phyloP scores from a whole-genome alignment of 2,797 vertebrate species.

The Otus scops region DNA sequence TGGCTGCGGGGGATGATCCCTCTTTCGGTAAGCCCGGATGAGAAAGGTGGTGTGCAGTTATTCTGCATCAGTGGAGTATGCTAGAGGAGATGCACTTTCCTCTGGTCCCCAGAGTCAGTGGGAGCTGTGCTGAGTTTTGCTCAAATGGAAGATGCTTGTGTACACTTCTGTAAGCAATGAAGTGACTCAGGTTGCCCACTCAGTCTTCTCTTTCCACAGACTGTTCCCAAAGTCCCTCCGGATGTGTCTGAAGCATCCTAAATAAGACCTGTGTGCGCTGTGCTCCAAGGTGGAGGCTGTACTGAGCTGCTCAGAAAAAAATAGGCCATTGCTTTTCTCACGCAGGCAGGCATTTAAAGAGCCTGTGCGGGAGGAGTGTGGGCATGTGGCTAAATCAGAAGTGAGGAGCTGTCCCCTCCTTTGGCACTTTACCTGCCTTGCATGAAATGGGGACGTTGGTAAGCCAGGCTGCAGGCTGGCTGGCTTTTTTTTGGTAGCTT shows the following conservation, averaged over 20 bases:
- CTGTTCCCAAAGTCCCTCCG: slow-evolving; percentile 29
- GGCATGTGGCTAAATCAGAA: slow-evolving; percentile 43
- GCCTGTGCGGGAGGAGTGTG: slow-evolving; percentile 47
- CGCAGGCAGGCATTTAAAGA: slow-evolving; percentile 35
- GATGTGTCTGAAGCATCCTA: slow-evolving; percentile 53
- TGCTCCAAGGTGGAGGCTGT: slow-evolving; percentile 2
- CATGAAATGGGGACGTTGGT: not conserved
- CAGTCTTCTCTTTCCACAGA: slow-evolving; percentile 41
- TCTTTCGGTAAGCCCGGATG: not conserved
- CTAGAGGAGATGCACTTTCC: not conserved
- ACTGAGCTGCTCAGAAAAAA: slow-evolving; percentile 14
- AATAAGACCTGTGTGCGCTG: not conserved
- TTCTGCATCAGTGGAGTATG: not conserved
- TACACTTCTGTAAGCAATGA: slow-evolving; percentile 49
- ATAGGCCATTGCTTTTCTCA: slow-evolving; percentile 51
- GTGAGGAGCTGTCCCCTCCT: not conserved
- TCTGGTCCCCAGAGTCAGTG: not conserved
- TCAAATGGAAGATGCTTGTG: slow-evolving; percentile 43
- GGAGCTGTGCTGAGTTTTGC: not conserved
- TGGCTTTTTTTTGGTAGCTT: not conserved
- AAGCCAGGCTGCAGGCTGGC: not conserved
- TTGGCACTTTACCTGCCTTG: slow-evolving; percentile 19
- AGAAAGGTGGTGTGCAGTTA: not conserved
- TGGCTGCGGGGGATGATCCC: not conserved
- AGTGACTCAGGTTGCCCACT: slow-evolving; percentile 65